A percentile compares a stretch with the other conserved stretches of the same genome.
Conservation (phyloP, 2,888 invertebrate species). For the Amiota mariae region DNA sequence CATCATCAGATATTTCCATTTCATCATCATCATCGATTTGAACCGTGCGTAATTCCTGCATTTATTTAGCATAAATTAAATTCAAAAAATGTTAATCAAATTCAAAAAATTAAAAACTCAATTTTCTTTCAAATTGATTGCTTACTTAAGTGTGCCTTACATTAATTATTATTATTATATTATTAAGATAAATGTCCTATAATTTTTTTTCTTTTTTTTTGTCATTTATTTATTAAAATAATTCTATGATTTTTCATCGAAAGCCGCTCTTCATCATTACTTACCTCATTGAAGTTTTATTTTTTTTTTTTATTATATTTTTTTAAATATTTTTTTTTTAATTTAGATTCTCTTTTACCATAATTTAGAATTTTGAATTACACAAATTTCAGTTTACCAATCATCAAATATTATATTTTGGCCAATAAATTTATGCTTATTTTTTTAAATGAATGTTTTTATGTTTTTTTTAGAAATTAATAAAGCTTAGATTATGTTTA, state of each 20-base stretch:
- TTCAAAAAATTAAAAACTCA: not conserved
- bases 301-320: conserved; percentile 32
- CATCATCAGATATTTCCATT: conserved; percentile 90
- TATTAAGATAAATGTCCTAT: not conserved
- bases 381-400: conserved; percentile 48
- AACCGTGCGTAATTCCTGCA: conserved; percentile 72
- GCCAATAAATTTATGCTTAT: conserved; percentile 51
- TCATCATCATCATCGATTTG: conserved; percentile 84
- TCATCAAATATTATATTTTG: conserved; percentile 37
- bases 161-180: conserved; percentile 8
- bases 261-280: conserved; percentile 48
- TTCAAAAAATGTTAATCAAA: not conserved
- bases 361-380: conserved; percentile 42
- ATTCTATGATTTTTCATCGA: not conserved
- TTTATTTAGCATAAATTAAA: conserved; percentile 52
- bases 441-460: conserved; percentile 11
- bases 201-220: not conserved
- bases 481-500: conserved; percentile 20
- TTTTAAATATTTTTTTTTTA: conserved; percentile 32
- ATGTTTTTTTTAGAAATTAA: conserved; percentile 33
- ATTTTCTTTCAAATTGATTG: not conserved
- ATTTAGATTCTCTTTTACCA: conserved; percentile 24
- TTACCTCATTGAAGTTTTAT: conserved; percentile 55
- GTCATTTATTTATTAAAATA: not conserved
- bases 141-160: conserved; percentile 17